phyloP scores from a whole-genome alignment of 2,797 vertebrate species.

The Sebastes iracundus region DNA sequence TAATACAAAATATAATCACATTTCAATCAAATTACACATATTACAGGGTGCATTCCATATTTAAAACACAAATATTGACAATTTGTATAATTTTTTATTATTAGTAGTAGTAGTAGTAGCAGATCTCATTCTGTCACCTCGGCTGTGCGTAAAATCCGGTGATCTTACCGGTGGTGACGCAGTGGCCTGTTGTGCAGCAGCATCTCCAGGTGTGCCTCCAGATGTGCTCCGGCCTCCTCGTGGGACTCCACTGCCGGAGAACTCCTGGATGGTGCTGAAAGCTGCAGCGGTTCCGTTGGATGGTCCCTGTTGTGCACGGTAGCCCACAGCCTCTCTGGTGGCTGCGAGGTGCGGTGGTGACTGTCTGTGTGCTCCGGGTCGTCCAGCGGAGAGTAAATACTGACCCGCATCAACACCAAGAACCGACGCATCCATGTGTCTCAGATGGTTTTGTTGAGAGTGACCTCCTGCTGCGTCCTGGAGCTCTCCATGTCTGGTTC shows the following conservation, averaged over 20 bases:
- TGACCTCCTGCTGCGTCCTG: not conserved
- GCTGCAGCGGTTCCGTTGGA: constrained; percentile 31
- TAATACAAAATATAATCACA: too few relatives aligned
- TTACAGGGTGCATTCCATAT: too few relatives aligned
- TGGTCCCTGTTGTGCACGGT: not conserved
- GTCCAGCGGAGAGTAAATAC: constrained; percentile 38
- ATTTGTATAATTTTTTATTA: too few relatives aligned
- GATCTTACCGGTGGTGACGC: not conserved
- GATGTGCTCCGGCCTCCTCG: constrained; percentile 53
- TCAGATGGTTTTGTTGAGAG: constrained; percentile 33
- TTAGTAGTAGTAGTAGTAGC: rapidly evolving
- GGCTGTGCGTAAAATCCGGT: constrained; percentile 16
- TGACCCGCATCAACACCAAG: constrained; percentile 50
- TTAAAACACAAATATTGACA: too few relatives aligned
- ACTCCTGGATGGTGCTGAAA: constrained; percentile 49
- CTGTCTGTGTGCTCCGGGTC: not conserved
- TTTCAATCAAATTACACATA: too few relatives aligned
- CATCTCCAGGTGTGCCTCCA: constrained; percentile 15
- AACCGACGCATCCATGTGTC: constrained; percentile 34
- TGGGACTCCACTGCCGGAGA: constrained; percentile 75
- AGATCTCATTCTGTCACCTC: not conserved
- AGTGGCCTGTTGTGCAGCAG: not conserved
- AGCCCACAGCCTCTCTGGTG: not conserved
- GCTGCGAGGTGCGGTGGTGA: not conserved
- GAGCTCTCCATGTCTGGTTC: constrained; percentile 14